Evolutionary conservation across 1,140 invertebrate species (phyloP).

Genomic region (Brachionus sp.): DNA sequence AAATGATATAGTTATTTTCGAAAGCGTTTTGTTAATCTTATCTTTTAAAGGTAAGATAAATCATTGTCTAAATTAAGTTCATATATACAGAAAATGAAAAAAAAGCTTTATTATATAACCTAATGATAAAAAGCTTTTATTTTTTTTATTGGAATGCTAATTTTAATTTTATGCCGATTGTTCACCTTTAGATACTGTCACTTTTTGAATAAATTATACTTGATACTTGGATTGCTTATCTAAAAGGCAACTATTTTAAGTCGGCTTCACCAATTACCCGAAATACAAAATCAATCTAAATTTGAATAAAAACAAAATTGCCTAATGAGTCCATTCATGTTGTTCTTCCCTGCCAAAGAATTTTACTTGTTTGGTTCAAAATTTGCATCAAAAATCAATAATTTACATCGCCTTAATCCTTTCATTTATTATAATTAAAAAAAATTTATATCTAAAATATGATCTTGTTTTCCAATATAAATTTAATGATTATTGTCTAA

Average conservation of each 20-base stretch:
- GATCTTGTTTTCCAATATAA: neutral
- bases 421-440: slow-evolving; percentile 6
- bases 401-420: slow-evolving; percentile 1
- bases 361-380: neutral
- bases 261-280: neutral
- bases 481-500: neutral
- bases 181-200: neutral
- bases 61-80: neutral
- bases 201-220: slow-evolving; percentile 1
- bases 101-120: neutral
- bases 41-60: slow-evolving; percentile 4
- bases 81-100: neutral
- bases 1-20: neutral
- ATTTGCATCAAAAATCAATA: slow-evolving; percentile 10
- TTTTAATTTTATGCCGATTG: neutral
- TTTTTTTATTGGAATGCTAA: neutral
- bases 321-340: neutral
- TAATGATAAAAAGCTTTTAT: neutral
- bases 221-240: neutral
- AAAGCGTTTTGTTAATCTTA: neutral
- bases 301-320: neutral
- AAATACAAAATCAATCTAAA: neutral
- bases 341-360: neutral
- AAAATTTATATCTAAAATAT: neutral
- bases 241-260: neutral